Percentiles rank a stretch among this genome's conserved stretches.
Conservation (phyloP, 2,888 invertebrate genomes). For the Hipparchia sbordonii region DNA sequence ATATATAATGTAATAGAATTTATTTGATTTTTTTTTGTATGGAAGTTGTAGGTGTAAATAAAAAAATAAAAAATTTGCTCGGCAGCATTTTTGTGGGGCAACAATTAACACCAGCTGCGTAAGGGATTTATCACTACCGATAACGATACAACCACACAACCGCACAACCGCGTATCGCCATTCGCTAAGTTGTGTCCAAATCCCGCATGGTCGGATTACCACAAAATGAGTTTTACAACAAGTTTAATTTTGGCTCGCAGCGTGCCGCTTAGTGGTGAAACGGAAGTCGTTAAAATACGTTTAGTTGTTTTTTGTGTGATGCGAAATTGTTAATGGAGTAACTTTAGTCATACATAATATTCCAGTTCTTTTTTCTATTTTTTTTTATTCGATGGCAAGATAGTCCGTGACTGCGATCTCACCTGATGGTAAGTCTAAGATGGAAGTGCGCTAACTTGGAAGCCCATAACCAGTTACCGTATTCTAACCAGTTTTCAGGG, state of each 20-base stretch:
- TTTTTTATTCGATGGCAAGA: too few species aligned
- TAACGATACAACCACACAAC: constrained; percentile 23
- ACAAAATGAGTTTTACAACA: constrained; percentile 26
- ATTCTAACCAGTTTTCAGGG: too few species aligned
- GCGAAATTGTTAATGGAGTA: neutral
- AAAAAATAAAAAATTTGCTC: neutral
- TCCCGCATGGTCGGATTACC: constrained; percentile 17
- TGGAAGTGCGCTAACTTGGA: too few species aligned
- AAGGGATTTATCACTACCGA: constrained; percentile 28
- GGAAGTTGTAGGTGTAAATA: neutral
- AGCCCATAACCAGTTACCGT: too few species aligned
- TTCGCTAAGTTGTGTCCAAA: constrained; percentile 27
- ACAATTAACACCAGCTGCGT: constrained; percentile 33
- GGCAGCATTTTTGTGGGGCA: constrained; percentile 24
- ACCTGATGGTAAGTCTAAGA: too few species aligned
- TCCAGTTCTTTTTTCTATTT: too few species aligned
- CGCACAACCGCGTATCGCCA: constrained; percentile 29
- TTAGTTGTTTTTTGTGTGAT: constrained; percentile 12
- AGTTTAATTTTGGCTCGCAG: constrained; percentile 21
- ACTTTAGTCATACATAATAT: too few species aligned
- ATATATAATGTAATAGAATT: too few species aligned
- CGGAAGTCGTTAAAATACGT: constrained; percentile 17
- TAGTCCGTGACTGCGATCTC: too few species aligned
- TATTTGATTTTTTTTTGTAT: too few species aligned
- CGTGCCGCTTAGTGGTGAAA: constrained; percentile 11